Evolutionary conservation across 2,797 vertebrate genomes (phyloP), one percentile per base, ranked within the genome.

Genomic region (Arrhamphus sclerolepis): DNA sequence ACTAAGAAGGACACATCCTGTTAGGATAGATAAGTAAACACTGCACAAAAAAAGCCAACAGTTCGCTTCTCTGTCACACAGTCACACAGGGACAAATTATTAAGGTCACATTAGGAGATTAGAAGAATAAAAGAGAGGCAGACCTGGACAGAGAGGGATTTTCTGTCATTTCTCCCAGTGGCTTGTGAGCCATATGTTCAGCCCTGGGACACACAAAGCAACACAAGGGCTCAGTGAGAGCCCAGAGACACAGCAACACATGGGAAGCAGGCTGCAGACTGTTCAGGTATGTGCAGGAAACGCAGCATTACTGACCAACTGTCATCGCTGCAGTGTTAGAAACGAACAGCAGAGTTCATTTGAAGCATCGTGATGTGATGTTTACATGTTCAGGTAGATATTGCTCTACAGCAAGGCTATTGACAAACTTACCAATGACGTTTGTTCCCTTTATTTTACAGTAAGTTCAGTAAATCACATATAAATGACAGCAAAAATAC

Each of bases 181-280:
- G 66, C 51, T 71, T 78, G 70, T 79, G 77, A 77, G 51, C 81
- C 84, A 84, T 87, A 81, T 84, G 85, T 85, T 83, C 78, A 58
- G 81, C 82, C 80, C 70, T 73, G 65, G 80, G 80, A 85, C 77
- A 78, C 70, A 72, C 71, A 60, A 75, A 73, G 60, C 74, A 79
- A 70, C 75, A 64, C 44, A 22, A 73, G 68, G 60, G 62, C 72
- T 77, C 71, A 57, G 67, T 42, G 14, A 70, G 68, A 46, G 66
- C 78, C 51, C 52, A 52, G 47, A 63, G 52, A 70, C 28, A 34
- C 62, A 22, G 22, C 22, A 20, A 64, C 62, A 80, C 78, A 79
- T 80, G 66, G 59, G 67, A 16, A 61, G 66, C 77, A 70, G 79
- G 68, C 64, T 59, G 70, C 65, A 63, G 21, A 71, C 48, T 42